These are phyloP conservation scores for Drosophila sproati DNA, from an alignment of 1,140 invertebrate species.

Conservation along the genomic window DNA sequence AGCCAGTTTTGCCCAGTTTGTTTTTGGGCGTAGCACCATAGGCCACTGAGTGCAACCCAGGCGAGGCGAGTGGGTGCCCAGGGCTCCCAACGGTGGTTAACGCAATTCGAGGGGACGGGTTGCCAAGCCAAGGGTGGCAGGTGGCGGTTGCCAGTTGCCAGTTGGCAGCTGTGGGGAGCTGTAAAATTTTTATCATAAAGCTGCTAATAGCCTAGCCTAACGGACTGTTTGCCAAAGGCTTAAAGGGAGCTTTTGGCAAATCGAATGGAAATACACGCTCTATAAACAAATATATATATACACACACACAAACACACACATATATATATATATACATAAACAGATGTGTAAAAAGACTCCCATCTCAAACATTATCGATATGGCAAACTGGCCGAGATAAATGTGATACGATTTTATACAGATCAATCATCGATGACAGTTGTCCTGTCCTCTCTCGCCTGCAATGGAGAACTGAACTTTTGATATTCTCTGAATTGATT, in stretches of 20 bases:
- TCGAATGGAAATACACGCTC: background rate
- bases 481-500: no score
- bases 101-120: conserved; percentile 5
- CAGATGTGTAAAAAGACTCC: no score
- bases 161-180: background rate
- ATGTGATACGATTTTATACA: no score
- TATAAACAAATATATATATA: background rate
- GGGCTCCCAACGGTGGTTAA: background rate
- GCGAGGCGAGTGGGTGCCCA: background rate
- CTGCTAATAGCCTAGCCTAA: conserved; percentile 32
- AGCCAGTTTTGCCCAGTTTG: conserved; percentile 20
- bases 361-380: no score
- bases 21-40: conserved; percentile 48
- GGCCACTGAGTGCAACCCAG: conserved; percentile 10
- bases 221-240: conserved; percentile 18
- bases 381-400: no score
- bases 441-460: no score
- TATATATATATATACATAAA: no score
- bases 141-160: background rate
- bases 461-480: no score
- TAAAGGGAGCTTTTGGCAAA: conserved; percentile 8
- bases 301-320: no score
- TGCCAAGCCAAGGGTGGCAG: no score
- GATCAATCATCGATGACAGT: no score
- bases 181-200: conserved; percentile 25